A percentile compares a stretch with the other conserved stretches of the same genome.
Conservation (phyloP, 2,888 invertebrate genomes). For the Mechanitis mazaeus region DNA sequence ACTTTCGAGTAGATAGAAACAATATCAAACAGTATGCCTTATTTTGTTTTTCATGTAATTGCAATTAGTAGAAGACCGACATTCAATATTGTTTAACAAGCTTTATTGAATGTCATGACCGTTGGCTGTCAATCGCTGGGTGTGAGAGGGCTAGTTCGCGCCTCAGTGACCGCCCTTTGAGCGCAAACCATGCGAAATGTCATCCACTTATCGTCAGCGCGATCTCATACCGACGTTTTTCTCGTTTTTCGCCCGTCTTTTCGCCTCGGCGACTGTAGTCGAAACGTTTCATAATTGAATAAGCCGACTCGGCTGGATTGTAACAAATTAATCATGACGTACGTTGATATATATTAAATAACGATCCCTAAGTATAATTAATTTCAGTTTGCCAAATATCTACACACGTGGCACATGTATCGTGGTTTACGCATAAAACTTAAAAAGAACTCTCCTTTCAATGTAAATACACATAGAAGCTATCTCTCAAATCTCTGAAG, state of each 20-base stretch:
- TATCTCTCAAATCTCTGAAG: constrained; percentile 8
- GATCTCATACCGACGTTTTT: constrained; percentile 72
- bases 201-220: constrained; percentile 71
- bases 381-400: not conserved
- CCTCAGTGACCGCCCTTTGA: constrained; percentile 67
- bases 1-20: not conserved
- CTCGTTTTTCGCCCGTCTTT: constrained; percentile 69
- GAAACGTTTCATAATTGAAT: constrained; percentile 72
- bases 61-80: constrained; percentile 24
- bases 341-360: constrained; percentile 38
- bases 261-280: constrained; percentile 58
- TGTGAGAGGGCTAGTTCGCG: constrained; percentile 43
- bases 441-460: too few relatives aligned
- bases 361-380: constrained; percentile 7
- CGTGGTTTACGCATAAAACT: too few relatives aligned
- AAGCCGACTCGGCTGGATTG: constrained; percentile 51
- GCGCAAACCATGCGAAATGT: constrained; percentile 70
- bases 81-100: constrained; percentile 30
- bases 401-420: too few relatives aligned
- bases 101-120: constrained; percentile 36
- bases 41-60: not conserved
- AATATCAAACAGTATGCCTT: not conserved
- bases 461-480: too few relatives aligned
- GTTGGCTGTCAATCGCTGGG: constrained; percentile 33
- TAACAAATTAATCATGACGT: constrained; percentile 67